These are phyloP conservation scores for Leucopsar rothschildi DNA, from an alignment of 2,113 vertebrate genomes.

Conservation along the genomic window DNA sequence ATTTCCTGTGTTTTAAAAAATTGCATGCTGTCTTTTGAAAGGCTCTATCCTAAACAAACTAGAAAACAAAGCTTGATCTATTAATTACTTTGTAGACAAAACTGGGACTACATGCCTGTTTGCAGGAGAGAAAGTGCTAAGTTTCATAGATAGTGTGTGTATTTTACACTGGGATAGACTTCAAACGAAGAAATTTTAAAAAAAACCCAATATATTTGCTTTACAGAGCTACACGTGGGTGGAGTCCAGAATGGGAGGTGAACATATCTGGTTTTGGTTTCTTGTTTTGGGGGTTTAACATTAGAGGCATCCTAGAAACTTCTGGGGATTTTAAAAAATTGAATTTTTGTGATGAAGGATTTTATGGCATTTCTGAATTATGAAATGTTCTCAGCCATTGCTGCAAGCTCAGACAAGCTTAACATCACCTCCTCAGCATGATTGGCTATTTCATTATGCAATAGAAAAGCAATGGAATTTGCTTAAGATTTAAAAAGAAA, in stretches of 20 bases:
- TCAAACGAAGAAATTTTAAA: background rate
- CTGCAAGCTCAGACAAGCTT: slow-evolving; percentile 38
- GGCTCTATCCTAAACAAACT: background rate
- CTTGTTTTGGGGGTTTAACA: slow-evolving; percentile 7
- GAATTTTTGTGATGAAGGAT: slow-evolving; percentile 23
- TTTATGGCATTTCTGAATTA: slow-evolving; percentile 44
- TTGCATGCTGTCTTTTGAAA: background rate
- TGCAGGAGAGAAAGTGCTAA: background rate
- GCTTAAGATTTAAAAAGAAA: slow-evolving; percentile 58
- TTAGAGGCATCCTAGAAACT: slow-evolving; percentile 8
- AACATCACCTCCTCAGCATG: slow-evolving; percentile 27
- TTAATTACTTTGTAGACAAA: background rate
- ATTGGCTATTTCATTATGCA: slow-evolving; percentile 39
- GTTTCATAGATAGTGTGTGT: background rate
- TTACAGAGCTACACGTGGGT: background rate
- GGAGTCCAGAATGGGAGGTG: background rate
- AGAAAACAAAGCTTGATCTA: background rate
- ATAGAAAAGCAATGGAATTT: slow-evolving; percentile 40
- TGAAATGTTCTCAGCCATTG: slow-evolving; percentile 25
- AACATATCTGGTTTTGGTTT: slow-evolving; percentile 2
- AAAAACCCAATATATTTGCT: background rate
- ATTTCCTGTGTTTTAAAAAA: background rate
- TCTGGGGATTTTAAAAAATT: slow-evolving; percentile 28
- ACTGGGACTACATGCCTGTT: background rate
- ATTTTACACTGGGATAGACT: background rate